Conservation (phyloP, 2,113 vertebrate species). For the Menidia beryllina region DNA sequence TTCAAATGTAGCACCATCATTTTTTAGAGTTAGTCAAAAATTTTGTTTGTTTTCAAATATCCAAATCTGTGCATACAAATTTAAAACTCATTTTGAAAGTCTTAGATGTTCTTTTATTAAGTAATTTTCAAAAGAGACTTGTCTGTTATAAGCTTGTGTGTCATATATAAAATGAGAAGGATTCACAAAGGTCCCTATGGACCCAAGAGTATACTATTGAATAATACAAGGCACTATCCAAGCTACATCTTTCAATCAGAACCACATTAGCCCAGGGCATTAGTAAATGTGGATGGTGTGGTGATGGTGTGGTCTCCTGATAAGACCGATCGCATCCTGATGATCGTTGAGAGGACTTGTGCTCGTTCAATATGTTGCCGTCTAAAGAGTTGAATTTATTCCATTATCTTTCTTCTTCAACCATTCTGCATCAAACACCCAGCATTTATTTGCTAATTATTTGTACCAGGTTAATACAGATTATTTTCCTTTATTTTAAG, state of each 20-base stretch:
- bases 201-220: slow-evolving; percentile 38
- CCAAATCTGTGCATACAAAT: background rate
- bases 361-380: background rate
- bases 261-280: slow-evolving; percentile 54
- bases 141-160: background rate
- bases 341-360: slow-evolving; percentile 12
- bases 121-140: background rate
- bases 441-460: too few species aligned
- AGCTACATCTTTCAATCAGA: slow-evolving; percentile 64
- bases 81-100: background rate
- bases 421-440: background rate
- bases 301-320: slow-evolving; percentile 66
- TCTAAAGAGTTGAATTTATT: background rate
- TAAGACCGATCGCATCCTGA: slow-evolving; percentile 43
- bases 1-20: too few species aligned
- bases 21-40: too few species aligned
- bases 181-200: slow-evolving; percentile 16
- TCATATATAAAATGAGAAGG: slow-evolving; percentile 6
- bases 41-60: too few species aligned
- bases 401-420: background rate
- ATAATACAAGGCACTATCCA: slow-evolving; percentile 56
- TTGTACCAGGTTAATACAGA: too few species aligned
- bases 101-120: background rate
- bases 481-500: too few species aligned
- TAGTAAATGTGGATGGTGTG: slow-evolving; percentile 64